Evolutionary conservation across 2,113 vertebrate genomes (phyloP), one percentile per base, ranked within the genome.

Genomic region (Silurus meridionalis): DNA sequence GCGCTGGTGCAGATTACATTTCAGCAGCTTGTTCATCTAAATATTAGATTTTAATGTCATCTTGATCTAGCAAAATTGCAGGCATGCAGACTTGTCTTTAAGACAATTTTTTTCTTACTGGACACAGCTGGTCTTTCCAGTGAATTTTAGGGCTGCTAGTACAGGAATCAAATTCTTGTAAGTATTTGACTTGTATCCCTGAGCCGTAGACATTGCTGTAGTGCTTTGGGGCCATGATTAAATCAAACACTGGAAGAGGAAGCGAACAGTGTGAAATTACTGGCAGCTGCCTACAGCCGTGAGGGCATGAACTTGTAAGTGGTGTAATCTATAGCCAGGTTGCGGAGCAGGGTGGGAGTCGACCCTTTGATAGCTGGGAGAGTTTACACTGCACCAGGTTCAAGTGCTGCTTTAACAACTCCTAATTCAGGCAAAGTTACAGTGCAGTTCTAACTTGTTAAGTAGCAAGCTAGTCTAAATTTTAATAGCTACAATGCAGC

Each of bases 231-330:
- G 89, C 86, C 25, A 80, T 83, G 87, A 86, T 92, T 93, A 89
- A 88, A 87, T 89, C 81, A 91, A 93, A 91, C 91, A 92, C 84
- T 87, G 90, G 88, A 92, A 92, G 86, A 89, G 88, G 86, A 92
- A 89, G 67, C 84, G 89, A 91, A 88, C 75, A 57, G 82, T 64
- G 79, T 84, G 83, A 89, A 89, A 93, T 89, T 87, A 92, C 90
- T 88, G 85, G 79, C 90, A 91, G 89, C 91, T 89, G 91, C 91
- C 87, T 82, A 72, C 84, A 79, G 85, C 75, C 52, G 17, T n/a
- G 23, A 80, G 66, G 81, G 75, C 64, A 61, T 79, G 37, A 88
- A 71, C 74, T 85, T 83, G 25, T 71, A 64, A 85, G 84, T 86
- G 77, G 66, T 87, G 61, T 74, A 55, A 77, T 83, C 69, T 25